Evolutionary conservation across 2,113 vertebrate species (phyloP), one percentile per base, ranked within the genome.

Genomic region (Benitochromis conjunctus): DNA sequence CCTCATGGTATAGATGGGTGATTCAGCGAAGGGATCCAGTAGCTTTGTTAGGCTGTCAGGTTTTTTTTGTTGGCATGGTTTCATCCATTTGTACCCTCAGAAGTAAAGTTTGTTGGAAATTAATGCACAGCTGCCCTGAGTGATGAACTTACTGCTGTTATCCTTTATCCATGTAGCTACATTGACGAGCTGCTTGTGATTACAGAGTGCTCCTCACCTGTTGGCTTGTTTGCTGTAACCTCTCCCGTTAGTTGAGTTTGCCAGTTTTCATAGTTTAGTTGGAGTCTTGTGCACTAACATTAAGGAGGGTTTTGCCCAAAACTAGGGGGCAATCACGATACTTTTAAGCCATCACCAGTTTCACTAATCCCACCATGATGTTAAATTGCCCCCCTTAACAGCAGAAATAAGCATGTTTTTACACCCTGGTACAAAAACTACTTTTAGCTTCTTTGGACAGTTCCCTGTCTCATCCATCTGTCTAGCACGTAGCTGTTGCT

Each of bases 21-120:
- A 31, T 0, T 0, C 46, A 1, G 26, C 0, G 0, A 76, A 13
- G 26, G 10, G 43, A 19, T 76, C 43, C 46, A 5, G 43, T 2
- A 31, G 69, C 26, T 51, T 31, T 76, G 43, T 76, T 51, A 2
- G 26, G 43, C 16, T 76, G 43, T 51, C 43, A 12, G 19, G 43
- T 29, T 76, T 19, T 31, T 76, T 51, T 31, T 51, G 69, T 19
- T 51, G 69, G 9, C 19, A 10, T 55, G n/a, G 19, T 21, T 76
- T 5, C 1, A 46, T 31, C 10, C 24, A 51, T 48, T 18, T 71
- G 41, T 16, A 2, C 41, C 66, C 0, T 31, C 46, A 13, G 26
- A 76, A 16, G 6, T 31, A 1, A 31, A 2, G 26, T 48, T 74
- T 16, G 16, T 24, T 31, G 43, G 16, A 13, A 0, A 51, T 31